Evolutionary conservation across 2,797 vertebrate species (phyloP).

Genomic region (Oceanodroma leucorhoa): DNA sequence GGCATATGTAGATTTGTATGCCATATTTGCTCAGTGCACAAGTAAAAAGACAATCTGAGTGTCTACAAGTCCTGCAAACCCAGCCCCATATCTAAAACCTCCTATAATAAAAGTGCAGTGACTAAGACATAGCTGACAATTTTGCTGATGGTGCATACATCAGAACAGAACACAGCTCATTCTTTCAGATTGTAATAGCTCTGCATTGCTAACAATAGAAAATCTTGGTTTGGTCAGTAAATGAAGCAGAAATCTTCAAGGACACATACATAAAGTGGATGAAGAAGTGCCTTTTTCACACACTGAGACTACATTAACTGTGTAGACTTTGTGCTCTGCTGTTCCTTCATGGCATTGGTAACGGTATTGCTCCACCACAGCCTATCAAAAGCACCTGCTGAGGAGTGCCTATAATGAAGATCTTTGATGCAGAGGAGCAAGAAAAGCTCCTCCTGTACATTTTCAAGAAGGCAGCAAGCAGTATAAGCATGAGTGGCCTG

Average conservation of each 20-base stretch:
- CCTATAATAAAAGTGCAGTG: neutral
- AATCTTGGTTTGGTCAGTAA: conserved; percentile 24
- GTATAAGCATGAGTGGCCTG: neutral
- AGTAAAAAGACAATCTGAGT: neutral
- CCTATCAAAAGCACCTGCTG: neutral
- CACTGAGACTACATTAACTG: neutral
- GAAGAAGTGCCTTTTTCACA: neutral
- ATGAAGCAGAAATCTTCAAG: conserved; percentile 42
- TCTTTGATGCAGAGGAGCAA: neutral
- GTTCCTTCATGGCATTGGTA: neutral
- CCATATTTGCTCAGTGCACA: neutral
- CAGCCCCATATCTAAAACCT: neutral
- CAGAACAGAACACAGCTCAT: neutral
- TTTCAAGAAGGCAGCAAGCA: neutral
- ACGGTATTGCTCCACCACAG: neutral
- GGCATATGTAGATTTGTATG: neutral
- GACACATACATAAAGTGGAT: neutral
- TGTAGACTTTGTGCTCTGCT: neutral
- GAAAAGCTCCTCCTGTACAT: neutral
- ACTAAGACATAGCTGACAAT: conserved; percentile 25
- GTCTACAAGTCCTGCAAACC: neutral
- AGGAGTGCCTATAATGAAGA: neutral
- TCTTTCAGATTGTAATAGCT: conserved; percentile 17
- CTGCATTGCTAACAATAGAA: conserved; percentile 48
- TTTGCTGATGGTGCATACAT: neutral